phyloP scores from a whole-genome alignment of 2,113 vertebrate genomes.

The Bufo bufo region DNA sequence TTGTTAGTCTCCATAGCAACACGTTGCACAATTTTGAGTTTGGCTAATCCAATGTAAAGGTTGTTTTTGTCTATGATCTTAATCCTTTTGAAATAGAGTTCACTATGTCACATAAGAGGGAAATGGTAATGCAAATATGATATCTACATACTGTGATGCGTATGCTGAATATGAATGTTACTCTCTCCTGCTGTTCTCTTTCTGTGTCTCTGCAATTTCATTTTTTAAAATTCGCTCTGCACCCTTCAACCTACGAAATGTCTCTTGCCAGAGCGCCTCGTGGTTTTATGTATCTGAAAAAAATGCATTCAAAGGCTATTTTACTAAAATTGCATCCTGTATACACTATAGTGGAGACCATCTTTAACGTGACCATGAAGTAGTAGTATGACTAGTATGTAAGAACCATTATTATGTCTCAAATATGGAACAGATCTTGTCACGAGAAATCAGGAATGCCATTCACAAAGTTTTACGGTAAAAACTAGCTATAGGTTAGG shows the following conservation, averaged over 20 bases:
- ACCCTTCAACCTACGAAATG: background rate
- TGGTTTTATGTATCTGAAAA: background rate
- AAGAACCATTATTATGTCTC: too few species aligned
- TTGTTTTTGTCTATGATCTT: slow-evolving; percentile 41
- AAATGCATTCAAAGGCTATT: background rate
- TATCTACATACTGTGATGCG: slow-evolving; percentile 16
- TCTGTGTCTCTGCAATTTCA: background rate
- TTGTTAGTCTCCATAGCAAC: slow-evolving; percentile 53
- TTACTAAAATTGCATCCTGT: background rate
- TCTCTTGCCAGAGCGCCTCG: background rate
- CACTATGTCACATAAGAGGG: slow-evolving; percentile 11
- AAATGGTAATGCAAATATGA: slow-evolving; percentile 35
- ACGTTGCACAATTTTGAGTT: slow-evolving; percentile 31
- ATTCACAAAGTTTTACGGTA: too few species aligned
- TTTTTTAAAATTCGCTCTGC: background rate
- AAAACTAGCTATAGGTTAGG: too few species aligned
- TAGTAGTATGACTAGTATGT: background rate
- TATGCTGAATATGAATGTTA: slow-evolving; percentile 12
- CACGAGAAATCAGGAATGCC: too few species aligned
- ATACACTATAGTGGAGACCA: background rate
- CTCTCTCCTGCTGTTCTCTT: too few species aligned
- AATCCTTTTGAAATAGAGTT: slow-evolving; percentile 40
- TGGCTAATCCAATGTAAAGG: slow-evolving; percentile 54
- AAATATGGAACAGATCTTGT: too few species aligned
- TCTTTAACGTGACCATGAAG: background rate